Evolutionary conservation across 2,113 vertebrate genomes (phyloP).

Genomic region (Chaetorhynchus papuensis): DNA sequence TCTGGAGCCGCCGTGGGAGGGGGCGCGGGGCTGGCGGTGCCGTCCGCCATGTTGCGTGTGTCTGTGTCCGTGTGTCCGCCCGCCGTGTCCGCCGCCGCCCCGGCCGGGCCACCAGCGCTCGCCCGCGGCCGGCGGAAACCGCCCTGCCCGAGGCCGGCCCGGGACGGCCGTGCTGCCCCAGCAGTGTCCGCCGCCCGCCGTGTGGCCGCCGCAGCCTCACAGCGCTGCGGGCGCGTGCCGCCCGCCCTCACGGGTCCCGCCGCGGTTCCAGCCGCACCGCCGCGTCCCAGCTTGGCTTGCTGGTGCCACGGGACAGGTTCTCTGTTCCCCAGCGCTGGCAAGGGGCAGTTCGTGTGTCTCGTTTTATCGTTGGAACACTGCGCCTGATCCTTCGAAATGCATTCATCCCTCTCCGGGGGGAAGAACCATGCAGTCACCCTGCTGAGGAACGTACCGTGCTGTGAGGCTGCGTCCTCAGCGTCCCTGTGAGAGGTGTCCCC

Average conservation of each 20-base stretch:
- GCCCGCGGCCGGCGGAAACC: accelerated
- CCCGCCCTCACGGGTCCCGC: neutral
- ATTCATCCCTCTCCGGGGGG: accelerated
- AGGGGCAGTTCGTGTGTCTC: accelerated
- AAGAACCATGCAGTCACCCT: accelerated
- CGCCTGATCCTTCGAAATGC: accelerated
- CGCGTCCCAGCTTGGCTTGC: neutral
- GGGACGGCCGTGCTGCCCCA: neutral
- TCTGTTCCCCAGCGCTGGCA: neutral
- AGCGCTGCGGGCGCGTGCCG: too few species aligned
- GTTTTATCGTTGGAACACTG: accelerated
- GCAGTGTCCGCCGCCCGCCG: neutral
- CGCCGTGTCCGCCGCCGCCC: too few species aligned
- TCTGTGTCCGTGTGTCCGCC: accelerated
- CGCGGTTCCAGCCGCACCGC: too few species aligned
- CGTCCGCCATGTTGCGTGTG: neutral
- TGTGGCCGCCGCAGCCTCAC: neutral
- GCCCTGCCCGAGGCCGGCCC: neutral
- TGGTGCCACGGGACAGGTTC: neutral
- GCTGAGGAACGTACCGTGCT: accelerated
- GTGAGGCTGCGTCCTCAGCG: accelerated
- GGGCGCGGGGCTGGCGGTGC: accelerated
- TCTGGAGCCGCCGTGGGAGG: accelerated
- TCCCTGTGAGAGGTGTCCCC: accelerated
- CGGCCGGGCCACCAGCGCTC: too few species aligned